phyloP scores from a whole-genome alignment of 2,113 vertebrate species.

The Coreoperca whiteheadi region DNA sequence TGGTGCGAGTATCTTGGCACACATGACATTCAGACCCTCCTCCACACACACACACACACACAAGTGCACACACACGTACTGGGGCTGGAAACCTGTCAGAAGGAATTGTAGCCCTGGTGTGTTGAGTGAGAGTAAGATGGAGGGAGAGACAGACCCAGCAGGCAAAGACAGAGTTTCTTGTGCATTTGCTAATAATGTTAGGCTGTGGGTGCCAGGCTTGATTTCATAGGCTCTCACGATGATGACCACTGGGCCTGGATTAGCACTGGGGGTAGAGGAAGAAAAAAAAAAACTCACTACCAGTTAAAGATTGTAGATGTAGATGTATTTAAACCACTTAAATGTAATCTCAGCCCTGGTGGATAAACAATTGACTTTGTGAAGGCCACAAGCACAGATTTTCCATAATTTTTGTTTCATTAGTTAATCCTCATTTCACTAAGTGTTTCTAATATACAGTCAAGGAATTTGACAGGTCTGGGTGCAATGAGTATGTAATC shows the following conservation, averaged over 20 bases:
- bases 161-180: slow-evolving; percentile 56
- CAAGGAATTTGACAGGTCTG: slow-evolving; percentile 48
- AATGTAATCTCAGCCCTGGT: slow-evolving; percentile 64
- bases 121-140: slow-evolving; percentile 63
- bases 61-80: slow-evolving; percentile 7
- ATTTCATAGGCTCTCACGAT: slow-evolving; percentile 78
- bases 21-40: slow-evolving; percentile 43
- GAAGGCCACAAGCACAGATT: slow-evolving; percentile 40
- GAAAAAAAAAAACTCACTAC: slow-evolving; percentile 46
- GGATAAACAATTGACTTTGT: slow-evolving; percentile 68
- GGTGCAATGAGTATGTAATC: slow-evolving; percentile 42
- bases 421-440: slow-evolving; percentile 72
- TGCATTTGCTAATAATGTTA: slow-evolving; percentile 78
- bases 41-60: slow-evolving; percentile 24
- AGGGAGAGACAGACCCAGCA: slow-evolving; percentile 64
- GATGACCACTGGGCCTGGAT: slow-evolving; percentile 64
- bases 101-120: slow-evolving; percentile 52
- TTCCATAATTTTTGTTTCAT: slow-evolving; percentile 57
- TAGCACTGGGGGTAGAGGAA: slow-evolving; percentile 52
- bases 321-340: slow-evolving; percentile 70
- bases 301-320: slow-evolving; percentile 77
- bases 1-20: slow-evolving; percentile 45
- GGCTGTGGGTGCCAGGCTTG: slow-evolving; percentile 74
- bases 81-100: slow-evolving; percentile 54
- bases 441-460: slow-evolving; percentile 63